Evolutionary conservation across 1,140 invertebrate genomes (phyloP), one percentile per base, ranked within the genome.

Genomic region (Gyrodactylus bullatarudis): DNA sequence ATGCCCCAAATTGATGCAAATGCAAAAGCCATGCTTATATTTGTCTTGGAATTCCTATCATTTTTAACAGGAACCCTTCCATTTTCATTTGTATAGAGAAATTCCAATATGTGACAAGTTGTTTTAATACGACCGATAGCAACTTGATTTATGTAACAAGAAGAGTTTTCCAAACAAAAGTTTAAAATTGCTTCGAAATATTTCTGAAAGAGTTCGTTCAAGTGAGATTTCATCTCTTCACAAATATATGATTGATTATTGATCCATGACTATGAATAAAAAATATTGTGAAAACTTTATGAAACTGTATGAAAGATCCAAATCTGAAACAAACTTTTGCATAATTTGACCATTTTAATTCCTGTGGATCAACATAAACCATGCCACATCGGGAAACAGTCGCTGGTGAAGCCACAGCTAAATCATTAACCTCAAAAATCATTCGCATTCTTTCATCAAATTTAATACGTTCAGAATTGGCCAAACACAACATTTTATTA

Each of bases 1-100:
- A 90, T 78, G 0, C 85, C 83, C 89, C 89, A 91, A 0, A 89
- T 78, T 77, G 86, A 88, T 22, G 85, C 84, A 77, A 87, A 87
- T 69, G 87, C 82, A 78, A 88, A 89, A 1, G 84, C 84, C 76
- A 87, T 86, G 26, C 82, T 84, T 1, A 88, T 76, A 71, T 86
- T 84, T n/a, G 81, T 82, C 74, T 81, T 76, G 0, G 83, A 76
- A 72, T 80, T 81, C 22, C 75, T 72, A 8, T 76, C 75, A 34
- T 83, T 81, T 75, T 78, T 75, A 22, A 75, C 77, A 23, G 80
- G 75, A 77, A 85, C 85, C 0, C 86, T 78, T 68, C 84, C 77
- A 22, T 78, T 77, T n/a, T 77, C 75, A 21, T 71, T 34, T 0
- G 83, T 79, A 1, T 89, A 75, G 68, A 88, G 80, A 2, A 85